Evolutionary conservation across 2,113 vertebrate species (phyloP).

Genomic region (Merops nubicus): DNA sequence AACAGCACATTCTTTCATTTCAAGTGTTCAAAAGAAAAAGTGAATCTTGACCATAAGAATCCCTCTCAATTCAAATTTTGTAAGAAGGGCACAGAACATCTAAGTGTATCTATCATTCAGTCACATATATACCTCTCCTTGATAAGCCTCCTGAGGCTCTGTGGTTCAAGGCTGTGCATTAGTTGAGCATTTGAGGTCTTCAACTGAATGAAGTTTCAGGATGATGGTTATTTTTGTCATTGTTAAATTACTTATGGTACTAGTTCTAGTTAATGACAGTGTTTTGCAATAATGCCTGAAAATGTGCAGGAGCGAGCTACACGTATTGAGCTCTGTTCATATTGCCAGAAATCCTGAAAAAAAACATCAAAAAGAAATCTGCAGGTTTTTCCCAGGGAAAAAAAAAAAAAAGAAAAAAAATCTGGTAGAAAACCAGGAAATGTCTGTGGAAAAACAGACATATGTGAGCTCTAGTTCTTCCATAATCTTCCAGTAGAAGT

Average conservation of each 20-base stretch:
- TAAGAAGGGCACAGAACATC: neutral
- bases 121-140: neutral
- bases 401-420: neutral
- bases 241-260: neutral
- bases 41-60: neutral
- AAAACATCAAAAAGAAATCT: conserved; percentile 14
- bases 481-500: neutral
- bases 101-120: neutral
- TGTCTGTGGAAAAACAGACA: conserved; percentile 40
- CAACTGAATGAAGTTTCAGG: neutral
- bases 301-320: neutral
- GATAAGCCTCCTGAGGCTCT: neutral
- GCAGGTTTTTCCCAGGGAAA: neutral
- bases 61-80: neutral
- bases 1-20: neutral
- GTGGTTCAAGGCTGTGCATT: neutral
- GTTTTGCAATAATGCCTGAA: neutral
- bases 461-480: conserved; percentile 17
- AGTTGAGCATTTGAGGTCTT: neutral
- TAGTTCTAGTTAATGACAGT: no score
- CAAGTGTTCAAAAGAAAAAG: neutral
- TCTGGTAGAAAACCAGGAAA: conserved; percentile 13
- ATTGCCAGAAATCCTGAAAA: neutral
- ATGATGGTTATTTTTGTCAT: neutral
- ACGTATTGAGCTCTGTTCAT: neutral